These are phyloP conservation scores for Choristoneura fumiferana DNA, from an alignment of 1,140 invertebrate genomes.

Conservation along the genomic window DNA sequence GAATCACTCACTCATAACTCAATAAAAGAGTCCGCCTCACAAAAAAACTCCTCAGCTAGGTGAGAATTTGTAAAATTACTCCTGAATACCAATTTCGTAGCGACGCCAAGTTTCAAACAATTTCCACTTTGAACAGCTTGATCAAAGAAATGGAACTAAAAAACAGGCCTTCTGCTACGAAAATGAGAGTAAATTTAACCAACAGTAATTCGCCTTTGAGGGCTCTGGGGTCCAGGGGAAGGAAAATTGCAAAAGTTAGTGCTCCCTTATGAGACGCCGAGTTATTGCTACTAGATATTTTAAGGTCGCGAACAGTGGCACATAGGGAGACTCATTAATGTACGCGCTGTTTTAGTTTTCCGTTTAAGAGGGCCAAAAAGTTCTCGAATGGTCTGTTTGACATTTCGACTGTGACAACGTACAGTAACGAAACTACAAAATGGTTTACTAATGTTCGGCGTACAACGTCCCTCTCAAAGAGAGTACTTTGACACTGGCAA, in stretches of 20 bases:
- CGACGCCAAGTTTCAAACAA: slow-evolving; percentile 62
- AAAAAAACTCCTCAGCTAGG: slow-evolving; percentile 33
- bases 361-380: too few relatives aligned
- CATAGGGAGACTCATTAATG: slow-evolving; percentile 3
- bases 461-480: too few relatives aligned
- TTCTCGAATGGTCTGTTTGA: too few relatives aligned
- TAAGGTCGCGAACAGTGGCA: slow-evolving; percentile 30
- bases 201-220: slow-evolving; percentile 71
- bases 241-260: slow-evolving; percentile 73
- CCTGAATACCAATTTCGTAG: slow-evolving; percentile 65
- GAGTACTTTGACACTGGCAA: too few relatives aligned
- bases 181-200: slow-evolving; percentile 74
- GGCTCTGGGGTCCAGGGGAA: slow-evolving; percentile 51
- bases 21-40: background rate
- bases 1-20: slow-evolving; percentile 9
- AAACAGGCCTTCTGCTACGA: slow-evolving; percentile 54
- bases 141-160: slow-evolving; percentile 76
- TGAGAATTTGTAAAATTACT: slow-evolving; percentile 67
- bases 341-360: background rate
- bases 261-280: slow-evolving; percentile 60
- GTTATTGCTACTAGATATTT: slow-evolving; percentile 48
- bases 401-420: too few relatives aligned
- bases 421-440: too few relatives aligned
- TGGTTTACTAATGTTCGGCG: too few relatives aligned
- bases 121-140: slow-evolving; percentile 64